Conservation (phyloP, 2,888 invertebrate genomes). For the Andrena flavipes region DNA sequence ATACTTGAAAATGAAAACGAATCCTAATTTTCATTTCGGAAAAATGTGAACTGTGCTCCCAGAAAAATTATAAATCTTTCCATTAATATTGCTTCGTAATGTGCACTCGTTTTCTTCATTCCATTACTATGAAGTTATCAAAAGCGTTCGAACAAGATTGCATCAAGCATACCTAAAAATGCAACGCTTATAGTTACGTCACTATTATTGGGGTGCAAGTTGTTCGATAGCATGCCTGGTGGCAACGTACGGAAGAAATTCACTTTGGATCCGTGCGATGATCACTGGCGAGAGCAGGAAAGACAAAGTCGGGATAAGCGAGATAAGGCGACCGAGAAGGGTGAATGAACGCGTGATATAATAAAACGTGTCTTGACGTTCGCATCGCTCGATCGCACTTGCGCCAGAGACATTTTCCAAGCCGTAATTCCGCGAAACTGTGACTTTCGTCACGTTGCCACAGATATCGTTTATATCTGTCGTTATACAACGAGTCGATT, state of each 20-base stretch:
- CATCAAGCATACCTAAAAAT: background rate
- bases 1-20: no score
- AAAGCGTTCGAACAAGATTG: background rate
- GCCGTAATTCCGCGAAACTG: background rate
- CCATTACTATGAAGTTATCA: no score
- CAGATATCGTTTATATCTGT: slow-evolving; percentile 10
- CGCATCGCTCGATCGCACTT: slow-evolving; percentile 49
- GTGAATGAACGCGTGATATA: slow-evolving; percentile 66
- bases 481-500: background rate
- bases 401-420: slow-evolving; percentile 42
- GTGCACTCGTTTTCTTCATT: no score
- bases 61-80: no score
- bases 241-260: slow-evolving; percentile 6
- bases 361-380: slow-evolving; percentile 58
- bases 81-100: no score
- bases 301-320: slow-evolving; percentile 47
- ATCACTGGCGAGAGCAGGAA: slow-evolving; percentile 35
- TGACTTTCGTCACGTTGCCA: slow-evolving; percentile 17
- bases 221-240: slow-evolving; percentile 1
- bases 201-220: background rate
- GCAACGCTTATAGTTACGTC: background rate
- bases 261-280: slow-evolving; percentile 33
- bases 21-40: no score
- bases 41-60: no score
- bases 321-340: slow-evolving; percentile 59